These are phyloP conservation scores for Platichthys flesus DNA, from an alignment of 2,113 vertebrate species.

Conservation along the genomic window DNA sequence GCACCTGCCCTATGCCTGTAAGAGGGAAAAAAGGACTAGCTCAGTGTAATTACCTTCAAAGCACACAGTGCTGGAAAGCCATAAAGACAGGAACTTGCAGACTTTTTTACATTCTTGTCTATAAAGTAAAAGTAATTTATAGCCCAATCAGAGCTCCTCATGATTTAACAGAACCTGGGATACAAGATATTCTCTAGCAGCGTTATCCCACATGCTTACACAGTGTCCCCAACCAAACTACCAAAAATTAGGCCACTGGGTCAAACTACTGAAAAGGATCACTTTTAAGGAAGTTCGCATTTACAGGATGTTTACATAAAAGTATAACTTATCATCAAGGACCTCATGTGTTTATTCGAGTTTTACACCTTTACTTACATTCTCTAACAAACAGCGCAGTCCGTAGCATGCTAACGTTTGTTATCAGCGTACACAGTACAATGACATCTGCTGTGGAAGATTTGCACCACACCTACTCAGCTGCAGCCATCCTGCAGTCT, in stretches of 20 bases:
- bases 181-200: conserved; percentile 5
- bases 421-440: not conserved
- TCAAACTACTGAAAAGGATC: conserved; percentile 11
- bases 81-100: conserved; percentile 14
- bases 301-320: not conserved
- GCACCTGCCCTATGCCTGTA: conserved; percentile 45
- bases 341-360: not conserved
- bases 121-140: conserved; percentile 6
- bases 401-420: too few relatives aligned
- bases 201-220: conserved; percentile 26
- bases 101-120: not conserved
- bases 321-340: not conserved
- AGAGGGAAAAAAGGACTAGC: conserved; percentile 8
- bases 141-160: not conserved
- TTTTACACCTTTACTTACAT: not conserved
- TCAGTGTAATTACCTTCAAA: conserved; percentile 2
- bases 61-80: not conserved
- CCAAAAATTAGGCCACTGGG: conserved; percentile 25
- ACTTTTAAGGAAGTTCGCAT: not conserved
- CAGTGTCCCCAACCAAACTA: conserved; percentile 59
- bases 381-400: not conserved
- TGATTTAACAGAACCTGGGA: conserved; percentile 12
- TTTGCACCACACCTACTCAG: not conserved
- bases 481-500: conserved; percentile 14
- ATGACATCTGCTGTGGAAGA: not conserved